Evolutionary conservation across 2,797 vertebrate genomes (phyloP).

Genomic region (Chelmon rostratus): DNA sequence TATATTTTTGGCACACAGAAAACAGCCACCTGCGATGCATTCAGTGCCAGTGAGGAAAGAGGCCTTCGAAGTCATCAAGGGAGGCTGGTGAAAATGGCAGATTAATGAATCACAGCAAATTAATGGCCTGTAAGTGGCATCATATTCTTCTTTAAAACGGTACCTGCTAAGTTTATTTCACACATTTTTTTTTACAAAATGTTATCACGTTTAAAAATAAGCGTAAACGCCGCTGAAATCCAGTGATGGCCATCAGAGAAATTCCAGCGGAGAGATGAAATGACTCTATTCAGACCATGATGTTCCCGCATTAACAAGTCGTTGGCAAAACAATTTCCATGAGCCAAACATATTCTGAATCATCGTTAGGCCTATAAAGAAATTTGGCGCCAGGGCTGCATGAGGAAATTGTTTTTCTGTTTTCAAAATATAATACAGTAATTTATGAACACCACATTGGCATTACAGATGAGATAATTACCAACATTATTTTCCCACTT

Average conservation of each 20-base stretch:
- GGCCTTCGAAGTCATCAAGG: conserved; percentile 22
- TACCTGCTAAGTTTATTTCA: neutral
- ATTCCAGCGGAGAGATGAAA: neutral
- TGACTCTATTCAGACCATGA: neutral
- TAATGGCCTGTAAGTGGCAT: conserved; percentile 2
- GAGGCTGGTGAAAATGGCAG: neutral
- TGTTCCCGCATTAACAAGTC: conserved; percentile 9
- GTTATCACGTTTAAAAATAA: neutral
- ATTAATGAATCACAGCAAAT: conserved; percentile 36
- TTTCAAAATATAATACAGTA: conserved; percentile 37
- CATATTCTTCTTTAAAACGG: neutral
- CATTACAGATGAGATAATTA: conserved; percentile 46
- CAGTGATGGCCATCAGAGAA: neutral
- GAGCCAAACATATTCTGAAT: conserved; percentile 26
- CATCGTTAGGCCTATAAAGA: conserved; percentile 23
- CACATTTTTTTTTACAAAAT: neutral
- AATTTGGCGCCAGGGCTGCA: conserved; percentile 11
- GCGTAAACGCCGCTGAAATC: neutral
- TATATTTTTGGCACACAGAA: conserved; percentile 3
- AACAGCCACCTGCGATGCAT: conserved; percentile 1
- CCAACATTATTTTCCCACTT: conserved; percentile 36
- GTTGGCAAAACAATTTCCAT: conserved; percentile 19
- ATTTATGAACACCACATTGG: conserved; percentile 33
- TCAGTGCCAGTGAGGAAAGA: conserved; percentile 17
- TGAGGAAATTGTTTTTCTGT: conserved; percentile 36